Evolutionary conservation across 2,797 vertebrate species (phyloP), one percentile per base, ranked within the genome.

Genomic region (Hypotaenidia okinawae): DNA sequence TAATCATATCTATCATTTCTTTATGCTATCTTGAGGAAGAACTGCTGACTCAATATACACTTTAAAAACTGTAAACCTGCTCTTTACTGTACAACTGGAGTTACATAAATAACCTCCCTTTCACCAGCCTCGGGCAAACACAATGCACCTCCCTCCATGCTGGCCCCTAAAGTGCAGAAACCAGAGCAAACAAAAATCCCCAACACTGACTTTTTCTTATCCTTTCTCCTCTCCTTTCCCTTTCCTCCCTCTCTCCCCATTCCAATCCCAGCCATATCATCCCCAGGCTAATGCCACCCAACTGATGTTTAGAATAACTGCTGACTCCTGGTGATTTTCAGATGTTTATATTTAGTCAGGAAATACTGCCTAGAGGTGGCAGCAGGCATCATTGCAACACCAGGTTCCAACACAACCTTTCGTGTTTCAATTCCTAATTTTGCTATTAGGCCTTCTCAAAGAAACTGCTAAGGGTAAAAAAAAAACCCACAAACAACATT

Each of bases 121-220:
- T 33, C 16, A 78, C 37, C 25, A 18, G 41, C 21, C 62, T 43
- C 49, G 32, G 13, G n/a, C 1, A 3, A 77, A 79, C 37, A 51
- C 0, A 0, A 16, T 18, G 3, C 0, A 0, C 45, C 52, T 66
- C n/a, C 33, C 41, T 35, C 69, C 70, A 37, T 1, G 6, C 6
- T 0, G 1, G 12, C 43, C 37, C 1, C 0, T 12, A 69, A 45
- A 24, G 22, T 1, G 4, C 47, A 83, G 28, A 68, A 91, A 68
- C 10, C 3, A 2, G 8, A 32, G 39, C 67, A 39, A 85, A 33
- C 22, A 32, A 61, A 87, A 85, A 80, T 28, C 54, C 19, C 4
- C 11, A 18, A 19, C 16, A 27, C 13, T 3, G 2, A 47, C 11
- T 11, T 52, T 52, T 16, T 28, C 24, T 28, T 52, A 16, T 28